These are phyloP conservation scores for Porites evermanni DNA, from an alignment of 92 coral and sea anemone species.

Conservation along the genomic window DNA sequence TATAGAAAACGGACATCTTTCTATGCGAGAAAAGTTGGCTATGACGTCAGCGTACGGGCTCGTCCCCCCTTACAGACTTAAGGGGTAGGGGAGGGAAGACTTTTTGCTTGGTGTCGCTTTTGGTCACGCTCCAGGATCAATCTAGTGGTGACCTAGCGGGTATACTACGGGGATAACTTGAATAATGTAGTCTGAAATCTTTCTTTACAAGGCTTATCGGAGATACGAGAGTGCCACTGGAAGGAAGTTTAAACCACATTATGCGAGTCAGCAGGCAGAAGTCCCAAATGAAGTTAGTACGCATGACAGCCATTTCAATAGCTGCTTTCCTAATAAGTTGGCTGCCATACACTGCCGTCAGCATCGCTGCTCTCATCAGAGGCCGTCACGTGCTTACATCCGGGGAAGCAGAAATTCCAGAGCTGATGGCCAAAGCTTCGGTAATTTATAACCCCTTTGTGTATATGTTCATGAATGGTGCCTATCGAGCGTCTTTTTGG, in stretches of 20 bases:
- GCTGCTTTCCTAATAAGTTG: constrained; percentile 63
- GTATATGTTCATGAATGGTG: constrained; percentile 43
- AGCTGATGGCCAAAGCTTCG: constrained; percentile 78
- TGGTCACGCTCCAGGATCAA: too few relatives aligned
- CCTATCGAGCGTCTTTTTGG: constrained; percentile 32
- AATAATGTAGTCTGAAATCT: neutral
- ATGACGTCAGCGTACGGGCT: too few relatives aligned
- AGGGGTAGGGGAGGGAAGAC: too few relatives aligned
- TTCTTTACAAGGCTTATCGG: constrained; percentile 17
- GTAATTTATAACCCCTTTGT: constrained; percentile 74
- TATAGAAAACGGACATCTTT: too few relatives aligned
- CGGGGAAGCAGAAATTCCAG: constrained; percentile 74
- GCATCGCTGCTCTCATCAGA: constrained; percentile 54
- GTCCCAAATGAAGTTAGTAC: constrained; percentile 63
- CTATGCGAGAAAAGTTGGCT: too few relatives aligned
- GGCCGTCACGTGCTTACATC: constrained; percentile 44
- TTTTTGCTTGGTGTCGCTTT: too few relatives aligned
- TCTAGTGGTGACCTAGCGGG: too few relatives aligned
- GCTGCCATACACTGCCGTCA: constrained; percentile 69
- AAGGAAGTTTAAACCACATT: neutral
- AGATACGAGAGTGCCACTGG: neutral
- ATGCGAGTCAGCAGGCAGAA: constrained; percentile 28
- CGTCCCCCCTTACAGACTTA: too few relatives aligned
- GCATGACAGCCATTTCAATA: constrained; percentile 58
- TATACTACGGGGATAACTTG: too few relatives aligned